Evolutionary conservation across 2,113 vertebrate species (phyloP).

Genomic region (Pomatostomus ruficeps): DNA sequence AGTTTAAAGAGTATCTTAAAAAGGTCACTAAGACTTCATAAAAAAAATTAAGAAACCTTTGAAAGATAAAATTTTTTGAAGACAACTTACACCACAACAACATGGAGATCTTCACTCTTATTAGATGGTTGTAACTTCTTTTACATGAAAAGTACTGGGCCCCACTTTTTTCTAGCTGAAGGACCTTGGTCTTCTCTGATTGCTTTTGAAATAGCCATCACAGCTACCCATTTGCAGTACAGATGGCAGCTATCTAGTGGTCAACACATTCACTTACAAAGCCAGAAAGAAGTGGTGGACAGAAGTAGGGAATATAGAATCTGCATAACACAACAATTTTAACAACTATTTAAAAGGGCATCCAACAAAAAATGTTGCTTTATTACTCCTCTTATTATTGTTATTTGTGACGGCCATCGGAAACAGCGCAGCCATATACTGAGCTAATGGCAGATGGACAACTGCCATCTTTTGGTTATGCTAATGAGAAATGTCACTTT

Average conservation of each 20-base stretch:
- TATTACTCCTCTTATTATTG: conserved; percentile 27
- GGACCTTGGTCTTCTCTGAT: conserved; percentile 20
- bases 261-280: conserved; percentile 50
- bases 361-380: neutral
- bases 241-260: conserved; percentile 42
- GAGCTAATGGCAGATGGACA: conserved; percentile 53
- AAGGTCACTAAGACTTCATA: neutral
- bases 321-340: conserved; percentile 23
- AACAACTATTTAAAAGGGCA: conserved; percentile 19
- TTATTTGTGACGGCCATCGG: conserved; percentile 39
- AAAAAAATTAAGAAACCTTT: neutral
- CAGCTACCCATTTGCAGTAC: conserved; percentile 48
- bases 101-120: neutral
- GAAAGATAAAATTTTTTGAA: neutral
- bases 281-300: conserved; percentile 42
- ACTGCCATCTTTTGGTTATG: conserved; percentile 49
- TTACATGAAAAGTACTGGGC: neutral
- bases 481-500: conserved; percentile 53
- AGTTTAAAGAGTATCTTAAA: neutral
- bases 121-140: neutral
- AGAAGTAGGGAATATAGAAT: neutral
- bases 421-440: conserved; percentile 32
- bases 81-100: neutral
- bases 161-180: neutral
- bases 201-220: conserved; percentile 26